These are phyloP conservation scores for Aradophagus sp. DNA, from an alignment of 1,140 invertebrate species.

Conservation along the genomic window DNA sequence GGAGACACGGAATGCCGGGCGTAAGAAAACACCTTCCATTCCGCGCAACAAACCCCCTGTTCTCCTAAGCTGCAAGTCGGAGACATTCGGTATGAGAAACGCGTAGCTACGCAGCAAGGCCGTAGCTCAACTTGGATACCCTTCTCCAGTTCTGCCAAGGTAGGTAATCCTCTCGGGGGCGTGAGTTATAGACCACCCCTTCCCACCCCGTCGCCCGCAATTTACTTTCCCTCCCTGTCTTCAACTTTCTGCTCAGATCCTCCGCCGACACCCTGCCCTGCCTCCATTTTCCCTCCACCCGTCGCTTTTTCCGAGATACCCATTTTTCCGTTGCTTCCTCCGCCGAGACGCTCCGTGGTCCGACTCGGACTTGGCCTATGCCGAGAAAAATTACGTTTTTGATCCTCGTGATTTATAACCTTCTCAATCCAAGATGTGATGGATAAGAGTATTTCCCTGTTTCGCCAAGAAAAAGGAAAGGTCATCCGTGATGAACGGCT, in stretches of 20 bases:
- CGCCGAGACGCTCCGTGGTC: not conserved
- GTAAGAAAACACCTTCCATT: conserved; percentile 57
- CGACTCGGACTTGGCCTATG: conserved; percentile 2
- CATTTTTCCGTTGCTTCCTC: conserved; percentile 28
- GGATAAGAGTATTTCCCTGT: conserved; percentile 43
- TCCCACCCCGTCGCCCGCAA: conserved; percentile 26
- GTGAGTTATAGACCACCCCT: conserved; percentile 73
- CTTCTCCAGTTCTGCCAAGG: conserved; percentile 70
- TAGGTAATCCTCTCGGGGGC: conserved; percentile 76
- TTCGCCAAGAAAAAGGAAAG: too few relatives aligned
- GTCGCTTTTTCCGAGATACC: conserved; percentile 16
- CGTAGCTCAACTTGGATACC: conserved; percentile 73
- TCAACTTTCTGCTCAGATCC: conserved; percentile 41
- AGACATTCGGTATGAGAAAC: conserved; percentile 76
- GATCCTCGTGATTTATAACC: conserved; percentile 36
- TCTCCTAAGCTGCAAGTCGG: conserved; percentile 60
- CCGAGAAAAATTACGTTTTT: conserved; percentile 39
- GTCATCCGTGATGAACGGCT: too few relatives aligned
- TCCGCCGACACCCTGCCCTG: conserved; percentile 3
- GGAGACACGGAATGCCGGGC: conserved; percentile 32
- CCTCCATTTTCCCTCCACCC: conserved; percentile 36
- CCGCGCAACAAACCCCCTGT: conserved; percentile 64
- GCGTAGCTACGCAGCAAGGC: conserved; percentile 75
- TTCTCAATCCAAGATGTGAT: conserved; percentile 11
- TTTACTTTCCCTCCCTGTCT: conserved; percentile 55